A percentile compares a stretch with the other conserved stretches of the same genome.
Conservation (phyloP, 1,140 invertebrate genomes). For the Triops longicaudatus region DNA sequence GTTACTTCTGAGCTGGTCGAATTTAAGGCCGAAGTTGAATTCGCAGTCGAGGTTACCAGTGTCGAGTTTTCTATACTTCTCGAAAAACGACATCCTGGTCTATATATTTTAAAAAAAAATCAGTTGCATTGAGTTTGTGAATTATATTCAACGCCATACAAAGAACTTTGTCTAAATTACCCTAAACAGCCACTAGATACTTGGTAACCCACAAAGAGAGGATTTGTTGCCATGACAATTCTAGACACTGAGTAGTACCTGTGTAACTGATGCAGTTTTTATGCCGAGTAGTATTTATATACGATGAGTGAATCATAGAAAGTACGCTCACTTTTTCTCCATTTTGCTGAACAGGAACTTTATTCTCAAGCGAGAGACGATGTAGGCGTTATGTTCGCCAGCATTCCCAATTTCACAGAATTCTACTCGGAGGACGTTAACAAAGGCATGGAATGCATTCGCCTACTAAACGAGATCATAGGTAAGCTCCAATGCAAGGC, state of each 20-base stretch:
- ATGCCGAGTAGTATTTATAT: not conserved
- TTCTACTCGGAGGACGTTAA: constrained; percentile 97
- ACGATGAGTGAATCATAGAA: not conserved
- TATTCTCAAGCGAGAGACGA: constrained; percentile 88
- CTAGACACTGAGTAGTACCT: too few relatives aligned
- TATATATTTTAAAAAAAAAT: not conserved
- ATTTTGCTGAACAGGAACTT: constrained; percentile 60
- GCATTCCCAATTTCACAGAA: constrained; percentile 96
- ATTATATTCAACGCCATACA: too few relatives aligned
- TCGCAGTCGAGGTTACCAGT: not conserved
- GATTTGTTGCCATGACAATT: too few relatives aligned
- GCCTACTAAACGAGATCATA: constrained; percentile 96
- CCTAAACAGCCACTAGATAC: too few relatives aligned
- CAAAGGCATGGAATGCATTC: constrained; percentile 93
- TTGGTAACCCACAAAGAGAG: too few relatives aligned
- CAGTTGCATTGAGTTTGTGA: not conserved
- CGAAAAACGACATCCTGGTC: not conserved
- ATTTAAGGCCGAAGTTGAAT: not conserved
- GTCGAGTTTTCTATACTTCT: not conserved
- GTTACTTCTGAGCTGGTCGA: not conserved
- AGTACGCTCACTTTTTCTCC: constrained; percentile 27
- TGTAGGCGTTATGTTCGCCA: constrained; percentile 95
- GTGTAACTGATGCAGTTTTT: too few relatives aligned
- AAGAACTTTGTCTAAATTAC: too few relatives aligned
- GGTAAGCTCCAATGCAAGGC: constrained; percentile 45